Percentiles rank a stretch among this genome's conserved stretches.
phyloP scores from a whole-genome alignment of 2,888 invertebrate genomes.

The Nudaria mundana region DNA sequence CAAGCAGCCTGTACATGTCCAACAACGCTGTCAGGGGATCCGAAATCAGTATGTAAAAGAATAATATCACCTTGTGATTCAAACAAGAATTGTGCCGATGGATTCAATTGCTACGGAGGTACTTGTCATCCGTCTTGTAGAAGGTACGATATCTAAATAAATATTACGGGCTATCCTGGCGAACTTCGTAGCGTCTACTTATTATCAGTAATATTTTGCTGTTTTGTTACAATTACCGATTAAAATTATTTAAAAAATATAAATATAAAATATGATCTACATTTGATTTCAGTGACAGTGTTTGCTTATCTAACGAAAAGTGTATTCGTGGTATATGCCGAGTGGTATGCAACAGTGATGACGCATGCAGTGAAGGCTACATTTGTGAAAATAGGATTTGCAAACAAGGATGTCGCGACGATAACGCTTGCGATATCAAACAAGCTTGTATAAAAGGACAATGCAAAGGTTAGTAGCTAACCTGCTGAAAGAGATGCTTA shows the following conservation, averaged over 20 bases:
- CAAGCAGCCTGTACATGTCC: constrained; percentile 88
- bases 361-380: constrained; percentile 88
- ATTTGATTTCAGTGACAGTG: constrained; percentile 85
- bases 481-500: no score
- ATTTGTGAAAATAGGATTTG: constrained; percentile 94
- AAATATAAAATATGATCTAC: no score
- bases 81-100: constrained; percentile 85
- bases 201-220: no score
- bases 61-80: constrained; percentile 83
- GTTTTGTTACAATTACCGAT: no score
- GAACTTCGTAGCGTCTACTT: no score
- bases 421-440: constrained; percentile 87
- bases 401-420: constrained; percentile 92
- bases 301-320: constrained; percentile 92
- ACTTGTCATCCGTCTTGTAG: constrained; percentile 89
- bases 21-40: constrained; percentile 86
- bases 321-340: constrained; percentile 92
- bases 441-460: constrained; percentile 91
- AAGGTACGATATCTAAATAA: constrained; percentile 73
- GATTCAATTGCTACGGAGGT: constrained; percentile 88
- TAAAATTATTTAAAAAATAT: no score
- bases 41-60: constrained; percentile 87
- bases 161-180: no score
- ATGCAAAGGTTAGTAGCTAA: constrained; percentile 91
- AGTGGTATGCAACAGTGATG: constrained; percentile 92